These are phyloP conservation scores for Calliopsis andreniformis DNA, from an alignment of 1,140 invertebrate genomes.

Conservation along the genomic window DNA sequence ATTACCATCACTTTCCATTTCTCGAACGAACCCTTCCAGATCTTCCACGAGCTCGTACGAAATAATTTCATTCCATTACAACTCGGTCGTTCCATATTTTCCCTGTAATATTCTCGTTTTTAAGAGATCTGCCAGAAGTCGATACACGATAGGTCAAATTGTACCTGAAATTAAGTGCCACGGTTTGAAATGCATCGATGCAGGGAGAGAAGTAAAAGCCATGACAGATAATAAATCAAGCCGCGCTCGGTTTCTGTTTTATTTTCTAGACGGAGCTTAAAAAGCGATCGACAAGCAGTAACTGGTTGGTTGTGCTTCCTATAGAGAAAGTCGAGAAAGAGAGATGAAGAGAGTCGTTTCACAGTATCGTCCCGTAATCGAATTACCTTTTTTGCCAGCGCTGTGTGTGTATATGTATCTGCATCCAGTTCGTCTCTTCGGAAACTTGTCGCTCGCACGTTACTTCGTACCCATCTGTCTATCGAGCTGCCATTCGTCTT, in stretches of 20 bases:
- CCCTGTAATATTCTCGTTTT: too few relatives aligned
- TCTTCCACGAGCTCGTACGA: too few relatives aligned
- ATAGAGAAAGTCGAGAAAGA: background rate
- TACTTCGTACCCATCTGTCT: constrained; percentile 18
- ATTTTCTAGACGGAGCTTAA: background rate
- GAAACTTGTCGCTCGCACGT: constrained; percentile 25
- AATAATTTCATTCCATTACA: too few relatives aligned
- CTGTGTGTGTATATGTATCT: background rate
- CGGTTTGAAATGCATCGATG: too few relatives aligned
- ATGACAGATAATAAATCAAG: too few relatives aligned
- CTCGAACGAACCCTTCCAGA: too few relatives aligned
- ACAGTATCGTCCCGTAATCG: constrained; percentile 18
- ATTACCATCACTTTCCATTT: background rate
- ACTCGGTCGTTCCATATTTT: too few relatives aligned
- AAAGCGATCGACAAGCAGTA: background rate
- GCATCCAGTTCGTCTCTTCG: background rate
- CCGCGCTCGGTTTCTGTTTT: too few relatives aligned
- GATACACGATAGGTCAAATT: too few relatives aligned
- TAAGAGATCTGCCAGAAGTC: too few relatives aligned
- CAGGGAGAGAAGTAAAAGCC: too few relatives aligned
- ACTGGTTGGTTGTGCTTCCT: background rate
- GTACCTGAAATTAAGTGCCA: too few relatives aligned
- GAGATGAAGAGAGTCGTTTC: background rate
- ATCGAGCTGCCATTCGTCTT: constrained; percentile 26
- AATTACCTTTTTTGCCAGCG: constrained; percentile 20